Base-by-base conservation (phyloP, 2,888 invertebrate species). In the Sphaerophoria taeniata region DNA sequence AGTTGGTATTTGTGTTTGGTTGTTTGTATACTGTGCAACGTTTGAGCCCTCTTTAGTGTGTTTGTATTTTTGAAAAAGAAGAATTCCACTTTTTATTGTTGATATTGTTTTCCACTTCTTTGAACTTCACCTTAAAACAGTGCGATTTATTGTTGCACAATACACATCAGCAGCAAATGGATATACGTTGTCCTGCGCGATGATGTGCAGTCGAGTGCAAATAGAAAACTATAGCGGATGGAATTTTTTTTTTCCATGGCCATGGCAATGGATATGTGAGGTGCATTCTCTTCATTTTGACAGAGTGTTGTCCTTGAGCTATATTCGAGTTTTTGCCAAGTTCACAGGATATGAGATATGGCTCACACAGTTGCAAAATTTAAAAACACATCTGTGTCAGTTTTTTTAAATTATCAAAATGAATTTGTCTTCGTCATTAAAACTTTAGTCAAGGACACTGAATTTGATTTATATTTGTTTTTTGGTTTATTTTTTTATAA, bases 91-190 rank as follows among this genome's bases (percentile, higher is more conserved):
- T 80, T 85, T 49, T 85, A 61, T 51, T 33, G 61, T 39, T 67
- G 69, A 81, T 85, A 85, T 81, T 85, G 85, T 81, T 85, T 85
- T 85, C 76, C 85, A 85, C 81, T 85, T 85, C 81, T 85, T 73
- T 85, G 81, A 85, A 85, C 85, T 81, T 81, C 76, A 85, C 81
- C 85, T 85, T 85, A 73, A 73, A 60, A 85, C 49, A 73, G 61
- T 69, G 7, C 34, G 39, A 24, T 24, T 24, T 53, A 67, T 53
- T 53, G 39, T 53, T 12, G 36, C 14, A 60, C 12, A 43, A 24
- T 24, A 24, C 24, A 24, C 24, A 24, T 24, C 24, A 24, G 24
- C 24, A 53, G 34, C 45, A 73, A 81, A 81, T 80, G 73, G 76
- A 69, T 74, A 53, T 56, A 24, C 24, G 24, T 24, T 24, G 63